Conservation (phyloP, 2,797 vertebrate genomes). For the Argentina silus region DNA sequence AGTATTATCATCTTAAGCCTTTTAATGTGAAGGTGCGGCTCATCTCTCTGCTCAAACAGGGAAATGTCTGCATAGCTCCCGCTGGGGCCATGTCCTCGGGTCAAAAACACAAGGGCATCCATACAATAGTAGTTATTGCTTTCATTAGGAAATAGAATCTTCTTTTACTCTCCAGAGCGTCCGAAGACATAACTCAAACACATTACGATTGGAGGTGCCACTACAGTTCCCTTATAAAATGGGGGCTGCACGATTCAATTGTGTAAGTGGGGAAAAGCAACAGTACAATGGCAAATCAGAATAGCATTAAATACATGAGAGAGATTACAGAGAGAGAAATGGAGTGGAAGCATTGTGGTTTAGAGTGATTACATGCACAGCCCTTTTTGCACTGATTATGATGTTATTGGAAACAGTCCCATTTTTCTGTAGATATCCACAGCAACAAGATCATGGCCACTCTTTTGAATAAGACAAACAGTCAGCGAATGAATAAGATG, state of each 20-base stretch:
- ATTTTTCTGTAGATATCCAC: constrained; percentile 16
- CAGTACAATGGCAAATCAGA: constrained; percentile 14
- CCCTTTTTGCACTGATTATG: constrained; percentile 33
- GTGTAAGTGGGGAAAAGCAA: constrained; percentile 12
- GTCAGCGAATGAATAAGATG: constrained; percentile 14
- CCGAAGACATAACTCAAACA: not conserved
- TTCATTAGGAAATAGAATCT: not conserved
- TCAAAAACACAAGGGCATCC: constrained; percentile 11
- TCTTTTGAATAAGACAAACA: not conserved
- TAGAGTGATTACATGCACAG: constrained; percentile 36
- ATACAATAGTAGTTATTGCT: not conserved
- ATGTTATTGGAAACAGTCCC: constrained; percentile 32
- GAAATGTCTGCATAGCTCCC: not conserved
- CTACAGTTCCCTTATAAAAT: not conserved
- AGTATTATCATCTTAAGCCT: constrained; percentile 37
- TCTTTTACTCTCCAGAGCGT: not conserved
- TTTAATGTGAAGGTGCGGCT: constrained; percentile 46
- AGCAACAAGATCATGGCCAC: constrained; percentile 22
- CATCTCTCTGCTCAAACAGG: not conserved
- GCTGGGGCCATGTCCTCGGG: constrained; percentile 1
- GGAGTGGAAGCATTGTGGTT: constrained; percentile 27
- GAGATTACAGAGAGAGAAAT: constrained; percentile 28
- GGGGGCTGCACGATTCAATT: not conserved
- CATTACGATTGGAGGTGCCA: not conserved
- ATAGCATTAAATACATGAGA: constrained; percentile 19